Evolutionary conservation across 2,888 invertebrate genomes (phyloP).

Genomic region (Desoria tigrina): DNA sequence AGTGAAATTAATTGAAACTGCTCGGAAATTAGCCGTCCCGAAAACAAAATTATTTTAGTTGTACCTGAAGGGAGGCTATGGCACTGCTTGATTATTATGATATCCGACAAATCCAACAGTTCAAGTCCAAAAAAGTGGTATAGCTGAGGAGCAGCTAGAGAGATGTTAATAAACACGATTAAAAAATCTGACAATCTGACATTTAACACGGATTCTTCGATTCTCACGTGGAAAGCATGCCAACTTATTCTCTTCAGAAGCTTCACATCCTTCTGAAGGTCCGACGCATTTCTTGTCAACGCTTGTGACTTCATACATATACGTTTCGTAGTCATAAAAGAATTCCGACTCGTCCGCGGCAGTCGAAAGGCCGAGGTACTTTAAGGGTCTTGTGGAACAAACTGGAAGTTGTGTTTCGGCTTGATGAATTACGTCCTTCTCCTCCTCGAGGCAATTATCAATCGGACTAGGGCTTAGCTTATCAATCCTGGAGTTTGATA

Average conservation of each 20-base stretch:
- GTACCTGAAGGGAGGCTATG: too few relatives aligned
- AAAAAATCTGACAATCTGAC: too few relatives aligned
- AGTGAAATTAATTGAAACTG: too few relatives aligned
- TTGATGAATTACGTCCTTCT: neutral
- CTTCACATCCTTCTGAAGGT: neutral
- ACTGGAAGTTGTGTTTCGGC: neutral
- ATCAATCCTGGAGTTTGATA: slow-evolving; percentile 6
- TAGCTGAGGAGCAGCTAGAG: too few relatives aligned
- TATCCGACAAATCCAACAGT: too few relatives aligned
- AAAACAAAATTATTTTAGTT: too few relatives aligned
- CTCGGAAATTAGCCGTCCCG: too few relatives aligned
- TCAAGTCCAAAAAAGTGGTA: too few relatives aligned
- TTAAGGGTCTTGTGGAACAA: neutral
- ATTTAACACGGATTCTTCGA: too few relatives aligned
- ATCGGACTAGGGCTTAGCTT: neutral
- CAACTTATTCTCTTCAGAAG: neutral
- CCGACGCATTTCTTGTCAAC: neutral
- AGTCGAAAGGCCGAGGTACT: neutral
- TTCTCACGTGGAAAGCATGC: too few relatives aligned
- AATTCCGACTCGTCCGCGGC: neutral
- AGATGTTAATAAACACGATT: too few relatives aligned
- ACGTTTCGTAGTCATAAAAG: slow-evolving; percentile 5
- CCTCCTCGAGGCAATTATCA: neutral
- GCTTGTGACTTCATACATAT: slow-evolving; percentile 7
- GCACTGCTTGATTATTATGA: too few relatives aligned